Evolutionary conservation across 2,888 invertebrate genomes (phyloP), one percentile per base, ranked within the genome.

Genomic region (Lithosia quadra): DNA sequence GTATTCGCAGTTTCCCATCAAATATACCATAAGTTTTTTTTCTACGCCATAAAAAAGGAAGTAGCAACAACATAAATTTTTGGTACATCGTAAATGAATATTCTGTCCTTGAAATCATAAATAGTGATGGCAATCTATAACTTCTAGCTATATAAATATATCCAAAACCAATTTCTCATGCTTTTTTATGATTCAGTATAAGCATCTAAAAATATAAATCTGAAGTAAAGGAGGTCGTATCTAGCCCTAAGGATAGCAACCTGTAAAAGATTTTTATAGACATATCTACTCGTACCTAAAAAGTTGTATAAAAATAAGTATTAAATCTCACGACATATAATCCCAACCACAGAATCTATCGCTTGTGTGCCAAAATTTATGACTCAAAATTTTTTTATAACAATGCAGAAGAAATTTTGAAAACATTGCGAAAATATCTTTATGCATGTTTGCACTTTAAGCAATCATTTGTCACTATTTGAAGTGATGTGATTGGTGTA

Each of bases 41-140:
- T 18, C 49, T 49, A 49, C 8, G 8, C 18, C 43, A 43, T 49
- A 49, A 49, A 49, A n/a, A 49, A 10, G 49, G n/a, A 49, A n/a
- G 49, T n/a, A 49, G 49, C n/a, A 49, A 49, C 3, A 8, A 8
- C n/a, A 49, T 49, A 49, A n/a, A 49, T n/a, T 49, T 49, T 49
- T 49, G 49, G n/a, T 49, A 49, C 49, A n/a, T 18, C n/a, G 49
- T 49, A 49, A n/a, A 49, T n/a, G 18, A n/a, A 49, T 49, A 49
- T 49, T 49, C 49, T 49, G n/a, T 49, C 18, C 49, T 49, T n/a
- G n/a, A 49, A 49, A 49, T 49, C 49, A 49, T 49, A n/a, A 49
- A 49, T 8, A 49, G 56, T 56, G 13, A 56, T 56, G 56, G 56
- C 24, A 49, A 49, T 49, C n/a, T 49, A 49, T 49, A n/a, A 43